A percentile compares a stretch with the other conserved stretches of the same genome.
Evolutionary conservation across 1,140 invertebrate genomes (phyloP).

Genomic region (Solenopsis invicta): DNA sequence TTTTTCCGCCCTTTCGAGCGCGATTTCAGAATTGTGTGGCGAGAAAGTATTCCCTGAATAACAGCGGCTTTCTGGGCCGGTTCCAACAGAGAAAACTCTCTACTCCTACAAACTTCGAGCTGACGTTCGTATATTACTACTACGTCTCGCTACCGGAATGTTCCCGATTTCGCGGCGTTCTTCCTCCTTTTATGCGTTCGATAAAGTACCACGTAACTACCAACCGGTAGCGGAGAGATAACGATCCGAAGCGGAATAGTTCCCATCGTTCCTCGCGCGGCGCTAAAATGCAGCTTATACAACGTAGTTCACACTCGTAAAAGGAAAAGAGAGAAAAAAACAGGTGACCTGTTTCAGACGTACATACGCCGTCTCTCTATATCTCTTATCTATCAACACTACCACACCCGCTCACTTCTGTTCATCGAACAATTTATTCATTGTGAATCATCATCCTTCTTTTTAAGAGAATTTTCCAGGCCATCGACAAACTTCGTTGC

Average conservation of each 20-base stretch:
- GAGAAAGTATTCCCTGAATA: conserved; percentile 28
- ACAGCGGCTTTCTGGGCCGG: conserved; percentile 18
- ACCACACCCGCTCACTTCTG: neutral
- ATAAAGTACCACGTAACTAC: conserved; percentile 49
- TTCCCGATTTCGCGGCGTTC: conserved; percentile 27
- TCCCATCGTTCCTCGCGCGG: conserved; percentile 17
- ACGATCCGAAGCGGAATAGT: conserved; percentile 37
- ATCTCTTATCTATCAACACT: neutral
- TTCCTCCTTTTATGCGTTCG: conserved; percentile 31
- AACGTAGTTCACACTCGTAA: neutral
- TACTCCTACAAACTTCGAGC: neutral
- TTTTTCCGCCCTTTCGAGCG: neutral
- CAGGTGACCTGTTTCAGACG: neutral
- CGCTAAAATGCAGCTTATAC: conserved; percentile 9
- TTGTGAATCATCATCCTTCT: neutral
- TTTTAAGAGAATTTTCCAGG: neutral
- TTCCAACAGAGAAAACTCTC: conserved; percentile 43
- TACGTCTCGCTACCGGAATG: conserved; percentile 17
- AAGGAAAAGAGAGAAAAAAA: neutral
- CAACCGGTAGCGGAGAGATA: conserved; percentile 4
- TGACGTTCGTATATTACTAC: neutral
- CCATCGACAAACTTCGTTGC: neutral
- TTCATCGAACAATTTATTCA: neutral
- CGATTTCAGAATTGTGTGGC: neutral
- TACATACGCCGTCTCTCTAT: neutral